Base-by-base conservation (phyloP, 2,113 vertebrate species). In the Cyprinodon variegatus region DNA sequence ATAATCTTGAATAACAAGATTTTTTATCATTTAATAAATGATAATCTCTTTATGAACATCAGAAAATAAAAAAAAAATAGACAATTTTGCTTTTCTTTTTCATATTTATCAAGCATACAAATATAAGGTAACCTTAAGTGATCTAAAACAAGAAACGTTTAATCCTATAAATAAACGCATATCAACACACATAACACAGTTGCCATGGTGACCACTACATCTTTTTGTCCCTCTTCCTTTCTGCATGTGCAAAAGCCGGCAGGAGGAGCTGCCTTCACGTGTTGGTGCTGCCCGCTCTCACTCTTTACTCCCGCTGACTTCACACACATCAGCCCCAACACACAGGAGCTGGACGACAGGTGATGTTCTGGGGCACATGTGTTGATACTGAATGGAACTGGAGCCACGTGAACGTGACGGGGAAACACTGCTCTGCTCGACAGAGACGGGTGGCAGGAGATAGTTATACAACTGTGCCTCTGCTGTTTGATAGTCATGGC, bases 171-270 rank as follows among this genome's bases (percentile, higher is more conserved):
- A 41, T 41, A 41, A 6, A 41, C 9, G 2, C 9, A 9, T 41
- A 41, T 41, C 4, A 14, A 13, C 11, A 61, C 14, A 29, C 29
- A 37, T 11, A 36, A 61, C 60, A 38, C 0, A 0, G 46, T n/a
- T 9, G 2, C 72, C 85, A 79, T 85, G 79, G 81, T n/a, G 74
- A 83, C 85, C 46, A 9, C 2, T 1, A 50, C 70, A 70, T 20
- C 73, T 36, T 36, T 0, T 4, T 36, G 11, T 5, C 45, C 14
- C 60, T 29, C 3, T 20, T 57, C 11, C 36, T 6, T 4, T 40
- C 78, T 71, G 73, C 83, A 86, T 87, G 80, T 77, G 81, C 59
- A 76, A 75, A 46, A 11, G 22, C 66, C 88, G 81, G 82, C 77
- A 38, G 72, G 68, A 75, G 75, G 13, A 65, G n/a, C 2, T 8